Percentiles rank a stretch among this genome's conserved stretches.
These are phyloP conservation scores for Caenorhabditis auriculariae DNA, from an alignment of 2,888 invertebrate species.

Conservation along the genomic window DNA sequence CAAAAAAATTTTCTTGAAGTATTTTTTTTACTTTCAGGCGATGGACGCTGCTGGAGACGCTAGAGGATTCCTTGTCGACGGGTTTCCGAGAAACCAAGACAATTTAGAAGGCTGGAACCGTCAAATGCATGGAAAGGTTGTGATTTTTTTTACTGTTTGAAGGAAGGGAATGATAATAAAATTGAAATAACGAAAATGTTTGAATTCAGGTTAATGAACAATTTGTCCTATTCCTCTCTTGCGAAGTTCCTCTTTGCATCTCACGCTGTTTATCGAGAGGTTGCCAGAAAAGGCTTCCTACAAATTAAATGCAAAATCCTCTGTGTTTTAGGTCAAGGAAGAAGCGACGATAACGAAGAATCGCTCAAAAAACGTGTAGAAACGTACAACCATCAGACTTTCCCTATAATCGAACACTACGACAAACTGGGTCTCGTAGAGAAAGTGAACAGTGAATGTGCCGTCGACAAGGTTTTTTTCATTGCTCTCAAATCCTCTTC, in stretches of 20 bases:
- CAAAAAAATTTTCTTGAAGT: slow-evolving; percentile 4
- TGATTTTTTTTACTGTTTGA: slow-evolving; percentile 64
- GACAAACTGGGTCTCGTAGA: slow-evolving; percentile 41
- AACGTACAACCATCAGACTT: slow-evolving; percentile 60
- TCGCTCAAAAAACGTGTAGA: slow-evolving; percentile 77
- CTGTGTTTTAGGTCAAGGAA: slow-evolving; percentile 27
- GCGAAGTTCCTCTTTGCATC: slow-evolving; percentile 79
- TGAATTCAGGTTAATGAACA: slow-evolving; percentile 69
- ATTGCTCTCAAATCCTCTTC: too few species aligned
- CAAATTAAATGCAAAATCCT: background rate
- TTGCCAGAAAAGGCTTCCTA: slow-evolving; percentile 62
- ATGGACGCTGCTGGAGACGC: slow-evolving; percentile 55
- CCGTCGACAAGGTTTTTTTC: slow-evolving; percentile 42
- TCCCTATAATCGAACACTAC: slow-evolving; percentile 64
- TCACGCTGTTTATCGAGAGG: slow-evolving; percentile 82
- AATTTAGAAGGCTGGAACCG: slow-evolving; percentile 91
- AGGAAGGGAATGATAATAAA: background rate
- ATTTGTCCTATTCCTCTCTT: slow-evolving; percentile 89
- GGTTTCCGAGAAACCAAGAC: slow-evolving; percentile 94
- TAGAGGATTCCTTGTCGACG: slow-evolving; percentile 84
- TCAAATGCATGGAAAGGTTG: slow-evolving; percentile 77
- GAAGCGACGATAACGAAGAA: slow-evolving; percentile 86
- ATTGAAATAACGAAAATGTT: background rate
- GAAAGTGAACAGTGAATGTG: slow-evolving; percentile 42
- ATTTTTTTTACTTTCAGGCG: slow-evolving; percentile 46